phyloP scores from a whole-genome alignment of 2,113 vertebrate genomes.

The Caranx melampygus region DNA sequence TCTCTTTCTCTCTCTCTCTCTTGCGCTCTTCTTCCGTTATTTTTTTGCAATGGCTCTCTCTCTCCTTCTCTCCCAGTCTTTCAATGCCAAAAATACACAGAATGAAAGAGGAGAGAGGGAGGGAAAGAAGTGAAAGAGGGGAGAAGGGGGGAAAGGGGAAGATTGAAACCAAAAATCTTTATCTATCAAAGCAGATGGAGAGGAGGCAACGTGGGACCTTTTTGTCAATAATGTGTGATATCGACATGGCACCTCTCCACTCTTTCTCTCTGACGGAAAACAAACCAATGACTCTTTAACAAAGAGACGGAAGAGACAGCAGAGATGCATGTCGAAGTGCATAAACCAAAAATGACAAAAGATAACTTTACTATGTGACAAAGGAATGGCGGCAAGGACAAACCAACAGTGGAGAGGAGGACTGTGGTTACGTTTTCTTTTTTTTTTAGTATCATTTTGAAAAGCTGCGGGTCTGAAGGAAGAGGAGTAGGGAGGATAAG shows the following conservation, averaged over 20 bases:
- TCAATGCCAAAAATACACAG: slow-evolving; percentile 87
- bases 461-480: slow-evolving; percentile 81
- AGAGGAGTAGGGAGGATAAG: slow-evolving; percentile 72
- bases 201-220: slow-evolving; percentile 78
- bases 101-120: slow-evolving; percentile 84
- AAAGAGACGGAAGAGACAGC: slow-evolving; percentile 55
- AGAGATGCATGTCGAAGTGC: slow-evolving; percentile 67
- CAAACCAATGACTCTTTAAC: slow-evolving; percentile 70
- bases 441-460: slow-evolving; percentile 58
- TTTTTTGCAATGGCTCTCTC: slow-evolving; percentile 61
- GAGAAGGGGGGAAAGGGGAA: slow-evolving; percentile 69
- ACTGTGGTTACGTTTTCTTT: slow-evolving; percentile 66
- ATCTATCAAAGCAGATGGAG: slow-evolving; percentile 78
- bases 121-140: slow-evolving; percentile 69
- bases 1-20: slow-evolving; percentile 79
- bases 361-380: slow-evolving; percentile 75
- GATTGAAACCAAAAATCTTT: slow-evolving; percentile 85
- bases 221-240: slow-evolving; percentile 70
- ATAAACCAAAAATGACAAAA: slow-evolving; percentile 85
- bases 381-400: slow-evolving; percentile 73
- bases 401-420: slow-evolving; percentile 53
- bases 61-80: slow-evolving; percentile 82
- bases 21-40: slow-evolving; percentile 75
- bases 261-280: slow-evolving; percentile 67
- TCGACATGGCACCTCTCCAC: slow-evolving; percentile 57